These are phyloP conservation scores for Calliphora vomitoria DNA, from an alignment of 2,888 invertebrate genomes.

Conservation along the genomic window DNA sequence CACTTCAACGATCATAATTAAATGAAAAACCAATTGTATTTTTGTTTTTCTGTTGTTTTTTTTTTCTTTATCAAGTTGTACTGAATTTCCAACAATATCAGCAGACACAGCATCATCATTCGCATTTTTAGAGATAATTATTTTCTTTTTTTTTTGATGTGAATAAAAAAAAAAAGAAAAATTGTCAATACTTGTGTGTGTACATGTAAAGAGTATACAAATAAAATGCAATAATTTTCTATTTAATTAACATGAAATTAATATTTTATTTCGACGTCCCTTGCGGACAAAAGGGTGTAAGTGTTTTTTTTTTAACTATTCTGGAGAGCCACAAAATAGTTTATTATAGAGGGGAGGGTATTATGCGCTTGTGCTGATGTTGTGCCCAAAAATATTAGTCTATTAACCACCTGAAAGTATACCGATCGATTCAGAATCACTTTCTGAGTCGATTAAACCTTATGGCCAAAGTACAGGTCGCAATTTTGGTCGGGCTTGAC, in stretches of 20 bases:
- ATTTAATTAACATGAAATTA: slow-evolving; percentile 52
- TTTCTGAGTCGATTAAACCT: too few relatives aligned
- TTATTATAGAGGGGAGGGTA: too few relatives aligned
- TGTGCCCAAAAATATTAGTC: too few relatives aligned
- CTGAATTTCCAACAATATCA: background rate
- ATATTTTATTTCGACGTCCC: slow-evolving; percentile 2
- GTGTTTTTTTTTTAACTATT: background rate
- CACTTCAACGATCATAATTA: slow-evolving; percentile 65
- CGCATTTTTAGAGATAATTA: slow-evolving; percentile 20
- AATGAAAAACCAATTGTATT: slow-evolving; percentile 66
- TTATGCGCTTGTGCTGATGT: too few relatives aligned
- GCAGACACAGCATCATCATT: slow-evolving; percentile 23
- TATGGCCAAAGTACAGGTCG: too few relatives aligned
- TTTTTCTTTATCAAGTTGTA: background rate
- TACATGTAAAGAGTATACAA: background rate
- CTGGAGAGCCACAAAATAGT: too few relatives aligned
- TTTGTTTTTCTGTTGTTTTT: background rate
- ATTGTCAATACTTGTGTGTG: background rate
- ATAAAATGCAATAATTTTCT: slow-evolving; percentile 44
- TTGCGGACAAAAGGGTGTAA: too few relatives aligned
- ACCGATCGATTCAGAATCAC: too few relatives aligned
- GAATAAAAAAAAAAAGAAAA: background rate
- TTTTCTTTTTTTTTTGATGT: background rate
- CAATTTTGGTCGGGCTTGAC: too few relatives aligned
- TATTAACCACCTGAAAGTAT: too few relatives aligned